A percentile compares a stretch with the other conserved stretches of the same genome.
phyloP scores from a whole-genome alignment of 2,888 invertebrate species.

The Cataglyphis altisquamis region DNA sequence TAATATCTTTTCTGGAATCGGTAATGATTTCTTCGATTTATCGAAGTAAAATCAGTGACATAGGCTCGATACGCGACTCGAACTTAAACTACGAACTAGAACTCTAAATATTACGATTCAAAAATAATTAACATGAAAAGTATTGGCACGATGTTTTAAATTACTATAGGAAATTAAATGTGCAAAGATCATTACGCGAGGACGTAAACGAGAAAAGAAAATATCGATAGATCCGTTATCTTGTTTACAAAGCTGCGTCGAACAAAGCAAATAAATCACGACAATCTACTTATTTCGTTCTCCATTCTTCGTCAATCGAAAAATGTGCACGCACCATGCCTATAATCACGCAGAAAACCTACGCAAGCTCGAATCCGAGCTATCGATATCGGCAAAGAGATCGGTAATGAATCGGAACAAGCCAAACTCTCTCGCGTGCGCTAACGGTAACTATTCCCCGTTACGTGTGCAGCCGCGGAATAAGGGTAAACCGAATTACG shows the following conservation, averaged over 20 bases:
- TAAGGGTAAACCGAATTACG: slow-evolving; percentile 54
- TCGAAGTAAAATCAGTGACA: background rate
- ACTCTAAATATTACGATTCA: background rate
- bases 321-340: slow-evolving; percentile 25
- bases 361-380: slow-evolving; percentile 28
- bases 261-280: slow-evolving; percentile 18
- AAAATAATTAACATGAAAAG: background rate
- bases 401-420: slow-evolving; percentile 80
- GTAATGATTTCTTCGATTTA: background rate
- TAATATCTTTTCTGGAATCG: slow-evolving; percentile 20
- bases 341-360: background rate
- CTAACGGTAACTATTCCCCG: slow-evolving; percentile 82
- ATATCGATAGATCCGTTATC: slow-evolving; percentile 11
- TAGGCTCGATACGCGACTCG: background rate
- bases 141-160: background rate
- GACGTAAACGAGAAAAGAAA: background rate
- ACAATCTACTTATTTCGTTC: slow-evolving; percentile 21
- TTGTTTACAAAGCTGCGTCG: no score
- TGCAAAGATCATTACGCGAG: background rate
- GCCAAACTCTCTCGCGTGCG: slow-evolving; percentile 75
- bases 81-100: background rate
- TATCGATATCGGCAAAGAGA: slow-evolving; percentile 71
- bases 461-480: slow-evolving; percentile 73
- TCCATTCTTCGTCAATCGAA: background rate
- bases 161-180: background rate